Base-by-base conservation (phyloP, 1,140 invertebrate genomes). In the Papilio polytes region DNA sequence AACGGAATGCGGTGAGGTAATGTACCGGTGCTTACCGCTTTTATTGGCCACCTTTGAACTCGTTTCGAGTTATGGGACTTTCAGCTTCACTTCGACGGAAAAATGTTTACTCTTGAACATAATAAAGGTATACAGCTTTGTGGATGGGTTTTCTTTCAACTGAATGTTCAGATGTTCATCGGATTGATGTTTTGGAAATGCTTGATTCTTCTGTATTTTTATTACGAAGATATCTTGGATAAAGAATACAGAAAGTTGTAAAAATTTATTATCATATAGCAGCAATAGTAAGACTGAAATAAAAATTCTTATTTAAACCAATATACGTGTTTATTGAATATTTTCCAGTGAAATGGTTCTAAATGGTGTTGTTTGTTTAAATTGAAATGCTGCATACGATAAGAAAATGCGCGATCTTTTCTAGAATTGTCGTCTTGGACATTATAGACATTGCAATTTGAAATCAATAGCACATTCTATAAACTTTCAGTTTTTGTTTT, bases 1-100 rank as follows among this genome's bases (percentile, higher is more conserved):
- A 53, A 76, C 46, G 74, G 74, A 76, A 76, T 46, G 73, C n/a
- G 74, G 41, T 18, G 74, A 48, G 74, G 20, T 76, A 73, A 73
- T 46, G 18, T 20, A 73, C 10, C 44, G 74, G 20, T 51, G 74
- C 74, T 76, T 51, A 76, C 41, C 20, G 46, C 18, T 31, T 76
- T 76, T 76, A 51, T 51, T 76, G 20, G 46, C 46, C 74, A 48
- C 46, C 46, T 76, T 46, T 26, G 63, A 70, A 70, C 63, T 70
- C 63, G 63, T 70, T 70, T 70, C 63, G 63, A 70, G 63, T 70
- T 70, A 70, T 70, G 63, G 26, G 63, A 70, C 63, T 70, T 70
- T 70, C 63, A 70, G 63, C 12, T 70, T 70, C 26, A 70, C 22
- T 70, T 70, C 26, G 26, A 70, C 63, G 9, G 63, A 31, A 26